Base-by-base conservation (phyloP, 2,113 vertebrate species). In the Crypturellus undulatus region DNA sequence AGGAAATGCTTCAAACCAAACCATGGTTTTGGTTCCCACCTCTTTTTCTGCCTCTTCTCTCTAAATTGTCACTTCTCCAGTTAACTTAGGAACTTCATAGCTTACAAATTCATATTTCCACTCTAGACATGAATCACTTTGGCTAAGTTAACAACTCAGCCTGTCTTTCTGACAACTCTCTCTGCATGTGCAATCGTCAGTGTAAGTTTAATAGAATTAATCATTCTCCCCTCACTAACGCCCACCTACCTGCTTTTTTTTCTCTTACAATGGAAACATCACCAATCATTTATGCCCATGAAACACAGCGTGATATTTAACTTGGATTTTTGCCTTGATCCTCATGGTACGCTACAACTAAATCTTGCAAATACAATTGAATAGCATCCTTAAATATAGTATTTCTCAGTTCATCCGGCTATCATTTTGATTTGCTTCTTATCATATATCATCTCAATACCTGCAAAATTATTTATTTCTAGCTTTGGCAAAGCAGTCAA, bases 91-190 rank as follows among this genome's bases (percentile, higher is more conserved):
- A 49, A 3, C 47, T 89, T 93, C 43, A 56, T 68, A 2, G 0
- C 65, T 87, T 68, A 75, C 28, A 91, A 62, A 81, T 89, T 62
- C 49, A 40, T 15, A 16, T 87, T 92, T 95, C 51, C 58, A 84
- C 60, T 84, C 45, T 19, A 43, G 71, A 40, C 24, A 43, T 93
- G 86, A 95, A 93, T 93, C 89, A 93, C 84, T 93, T 79, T 51
- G 80, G 52, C 78, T 90, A 71, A 68, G 25, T 22, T 56, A 52
- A 71, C 58, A 87, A 17, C 58, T 71, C 69, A 67, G 42, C 51
- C 34, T 86, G 14, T 52, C 91, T 56, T 86, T 71, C 94, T 38
- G 2, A 63, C 58, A 84, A 5, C 83, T 79, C 65, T 5, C 43
- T 73, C 32, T 81, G 49, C 65, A 8, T 72, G 12, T 62, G 47